Conservation (phyloP, 2,113 vertebrate genomes). For the Gasterosteus aculeatus region DNA sequence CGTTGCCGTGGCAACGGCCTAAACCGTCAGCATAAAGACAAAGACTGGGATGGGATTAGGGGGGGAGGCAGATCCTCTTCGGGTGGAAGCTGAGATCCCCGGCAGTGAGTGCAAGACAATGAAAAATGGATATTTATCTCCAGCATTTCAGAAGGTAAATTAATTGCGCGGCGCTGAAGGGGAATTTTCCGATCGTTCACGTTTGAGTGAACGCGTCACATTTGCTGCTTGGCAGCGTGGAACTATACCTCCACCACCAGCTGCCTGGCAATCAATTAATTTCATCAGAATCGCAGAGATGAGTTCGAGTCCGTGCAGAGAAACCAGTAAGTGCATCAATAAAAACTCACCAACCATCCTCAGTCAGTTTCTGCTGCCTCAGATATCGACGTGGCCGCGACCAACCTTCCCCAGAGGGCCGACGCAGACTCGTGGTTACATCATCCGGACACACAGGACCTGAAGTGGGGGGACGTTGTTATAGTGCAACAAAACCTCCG, state of each 20-base stretch:
- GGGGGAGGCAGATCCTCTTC: not conserved
- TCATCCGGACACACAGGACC: too few relatives aligned
- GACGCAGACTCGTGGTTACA: too few relatives aligned
- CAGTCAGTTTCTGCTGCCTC: too few relatives aligned
- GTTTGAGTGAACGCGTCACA: not conserved
- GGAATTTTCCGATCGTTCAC: not conserved
- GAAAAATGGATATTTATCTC: constrained; percentile 4
- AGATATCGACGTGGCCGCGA: too few relatives aligned
- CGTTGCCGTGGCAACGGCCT: constrained; percentile 43
- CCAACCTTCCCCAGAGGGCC: too few relatives aligned
- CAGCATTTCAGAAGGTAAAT: not conserved
- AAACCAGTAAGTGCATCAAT: not conserved
- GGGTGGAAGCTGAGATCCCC: not conserved
- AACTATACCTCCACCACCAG: constrained; percentile 25
- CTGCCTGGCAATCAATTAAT: not conserved
- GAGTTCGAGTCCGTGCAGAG: not conserved
- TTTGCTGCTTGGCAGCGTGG: constrained; percentile 45
- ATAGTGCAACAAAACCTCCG: not conserved
- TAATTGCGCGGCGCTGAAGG: not conserved
- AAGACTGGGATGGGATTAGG: constrained; percentile 47
- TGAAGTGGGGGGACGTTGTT: not conserved
- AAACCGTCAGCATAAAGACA: constrained; percentile 57
- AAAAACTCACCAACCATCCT: too few relatives aligned
- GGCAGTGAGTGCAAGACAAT: not conserved
- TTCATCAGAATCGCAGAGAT: not conserved